Conservation (phyloP, 2,113 vertebrate species). For the Mormoops blainvillei region DNA sequence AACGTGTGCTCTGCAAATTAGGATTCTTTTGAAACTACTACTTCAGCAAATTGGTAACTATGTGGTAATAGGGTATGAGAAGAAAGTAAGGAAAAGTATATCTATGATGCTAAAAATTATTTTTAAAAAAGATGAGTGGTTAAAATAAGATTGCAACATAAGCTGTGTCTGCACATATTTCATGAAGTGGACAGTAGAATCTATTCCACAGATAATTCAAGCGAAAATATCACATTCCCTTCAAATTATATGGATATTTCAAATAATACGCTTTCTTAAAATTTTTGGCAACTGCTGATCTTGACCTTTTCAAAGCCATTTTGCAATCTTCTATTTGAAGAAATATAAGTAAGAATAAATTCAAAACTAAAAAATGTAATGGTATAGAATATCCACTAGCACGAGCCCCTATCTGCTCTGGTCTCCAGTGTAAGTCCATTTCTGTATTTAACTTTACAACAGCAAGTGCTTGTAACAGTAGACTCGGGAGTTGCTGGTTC, state of each 20-base stretch:
- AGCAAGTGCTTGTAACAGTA: not conserved
- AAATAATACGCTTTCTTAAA: not conserved
- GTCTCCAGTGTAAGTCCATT: not conserved
- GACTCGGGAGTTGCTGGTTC: not conserved
- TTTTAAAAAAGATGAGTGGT: not conserved
- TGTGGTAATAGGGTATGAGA: constrained; percentile 4
- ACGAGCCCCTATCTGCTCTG: not conserved
- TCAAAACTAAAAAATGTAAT: not conserved
- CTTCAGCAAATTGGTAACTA: constrained; percentile 56
- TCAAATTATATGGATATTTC: not conserved
- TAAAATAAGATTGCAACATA: not conserved
- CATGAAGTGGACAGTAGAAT: not conserved
- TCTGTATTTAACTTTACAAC: not conserved
- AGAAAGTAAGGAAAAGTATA: not conserved
- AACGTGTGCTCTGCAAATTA: constrained; percentile 32
- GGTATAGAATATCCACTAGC: not conserved
- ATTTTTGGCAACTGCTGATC: not conserved
- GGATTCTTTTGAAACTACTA: constrained; percentile 36
- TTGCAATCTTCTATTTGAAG: not conserved
- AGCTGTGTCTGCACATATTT: not conserved
- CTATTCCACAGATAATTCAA: constrained; percentile 16
- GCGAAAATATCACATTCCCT: not conserved
- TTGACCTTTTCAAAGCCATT: not conserved
- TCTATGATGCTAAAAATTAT: constrained; percentile 14
- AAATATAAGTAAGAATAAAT: not conserved